These are phyloP conservation scores for Lasioglossum figueresi DNA, from an alignment of 2,888 invertebrate species.

Conservation along the genomic window DNA sequence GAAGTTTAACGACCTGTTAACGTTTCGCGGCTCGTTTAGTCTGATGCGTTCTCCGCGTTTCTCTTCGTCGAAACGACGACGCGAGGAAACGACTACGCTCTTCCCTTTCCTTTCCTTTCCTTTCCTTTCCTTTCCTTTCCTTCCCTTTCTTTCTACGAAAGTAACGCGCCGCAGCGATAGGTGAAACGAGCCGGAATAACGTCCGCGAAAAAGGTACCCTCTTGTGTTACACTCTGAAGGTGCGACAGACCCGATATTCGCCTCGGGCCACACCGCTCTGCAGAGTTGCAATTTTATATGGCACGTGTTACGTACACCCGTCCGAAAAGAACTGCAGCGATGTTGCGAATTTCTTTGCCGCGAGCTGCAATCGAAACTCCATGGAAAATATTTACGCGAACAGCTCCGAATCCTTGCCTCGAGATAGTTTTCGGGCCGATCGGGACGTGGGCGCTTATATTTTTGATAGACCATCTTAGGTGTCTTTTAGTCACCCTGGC, in stretches of 20 bases:
- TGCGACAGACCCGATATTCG: conserved; percentile 49
- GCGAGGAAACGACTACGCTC: not conserved
- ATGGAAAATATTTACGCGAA: not conserved
- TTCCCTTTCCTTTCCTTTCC: not conserved
- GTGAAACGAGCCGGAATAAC: conserved; percentile 20
- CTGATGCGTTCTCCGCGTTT: not conserved
- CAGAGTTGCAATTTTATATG: conserved; percentile 40
- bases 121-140: not conserved
- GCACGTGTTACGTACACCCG: conserved; percentile 51
- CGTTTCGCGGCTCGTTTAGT: not conserved
- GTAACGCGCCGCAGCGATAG: conserved; percentile 10
- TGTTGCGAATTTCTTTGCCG: not conserved
- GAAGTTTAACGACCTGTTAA: conserved; percentile 13
- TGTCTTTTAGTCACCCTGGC: too few species aligned
- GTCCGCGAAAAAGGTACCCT: conserved; percentile 4
- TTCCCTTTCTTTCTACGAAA: not conserved
- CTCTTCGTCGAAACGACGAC: not conserved
- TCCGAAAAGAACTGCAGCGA: not conserved
- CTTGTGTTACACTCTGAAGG: conserved; percentile 37
- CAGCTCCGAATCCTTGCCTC: not conserved
- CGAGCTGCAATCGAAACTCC: not conserved
- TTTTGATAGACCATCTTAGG: not conserved
- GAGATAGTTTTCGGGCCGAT: too few species aligned
- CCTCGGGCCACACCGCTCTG: conserved; percentile 36
- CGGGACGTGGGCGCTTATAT: too few species aligned